These are phyloP conservation scores for Cinara cedri DNA, from an alignment of 2,888 invertebrate genomes.

Conservation along the genomic window DNA sequence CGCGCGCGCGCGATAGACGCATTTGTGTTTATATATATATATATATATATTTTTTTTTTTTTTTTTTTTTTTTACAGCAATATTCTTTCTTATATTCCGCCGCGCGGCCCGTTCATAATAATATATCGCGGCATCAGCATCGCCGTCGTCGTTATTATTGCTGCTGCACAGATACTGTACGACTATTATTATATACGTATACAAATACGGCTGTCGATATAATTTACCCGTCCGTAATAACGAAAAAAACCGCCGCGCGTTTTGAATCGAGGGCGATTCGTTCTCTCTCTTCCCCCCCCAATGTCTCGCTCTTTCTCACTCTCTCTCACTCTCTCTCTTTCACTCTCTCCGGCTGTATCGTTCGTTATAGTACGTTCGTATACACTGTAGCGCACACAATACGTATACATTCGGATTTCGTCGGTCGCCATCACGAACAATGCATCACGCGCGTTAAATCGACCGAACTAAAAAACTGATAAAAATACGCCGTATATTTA, in stretches of 20 bases:
- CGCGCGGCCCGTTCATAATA: background rate
- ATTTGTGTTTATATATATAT: background rate
- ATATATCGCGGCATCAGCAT: background rate
- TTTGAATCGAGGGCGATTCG: constrained; percentile 15
- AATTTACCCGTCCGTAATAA: constrained; percentile 22
- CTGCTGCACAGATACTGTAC: background rate
- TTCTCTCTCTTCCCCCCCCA: no score
- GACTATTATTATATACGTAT: background rate
- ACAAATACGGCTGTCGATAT: background rate
- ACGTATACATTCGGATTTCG: constrained; percentile 24
- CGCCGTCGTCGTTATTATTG: background rate
- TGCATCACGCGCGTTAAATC: constrained; percentile 21
- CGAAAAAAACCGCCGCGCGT: constrained; percentile 3
- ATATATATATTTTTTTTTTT: no score
- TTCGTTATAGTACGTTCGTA: background rate
- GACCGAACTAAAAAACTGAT: constrained; percentile 44
- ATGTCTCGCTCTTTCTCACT: background rate
- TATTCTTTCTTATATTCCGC: no score
- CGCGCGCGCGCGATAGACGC: no score
- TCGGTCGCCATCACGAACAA: constrained; percentile 1
- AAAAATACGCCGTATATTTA: constrained; percentile 21
- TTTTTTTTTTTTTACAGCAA: background rate
- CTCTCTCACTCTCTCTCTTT: background rate
- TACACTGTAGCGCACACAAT: no score
- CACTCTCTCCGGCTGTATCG: no score